Evolutionary conservation across 2,113 vertebrate genomes (phyloP).

Genomic region (Trogon surrucura): DNA sequence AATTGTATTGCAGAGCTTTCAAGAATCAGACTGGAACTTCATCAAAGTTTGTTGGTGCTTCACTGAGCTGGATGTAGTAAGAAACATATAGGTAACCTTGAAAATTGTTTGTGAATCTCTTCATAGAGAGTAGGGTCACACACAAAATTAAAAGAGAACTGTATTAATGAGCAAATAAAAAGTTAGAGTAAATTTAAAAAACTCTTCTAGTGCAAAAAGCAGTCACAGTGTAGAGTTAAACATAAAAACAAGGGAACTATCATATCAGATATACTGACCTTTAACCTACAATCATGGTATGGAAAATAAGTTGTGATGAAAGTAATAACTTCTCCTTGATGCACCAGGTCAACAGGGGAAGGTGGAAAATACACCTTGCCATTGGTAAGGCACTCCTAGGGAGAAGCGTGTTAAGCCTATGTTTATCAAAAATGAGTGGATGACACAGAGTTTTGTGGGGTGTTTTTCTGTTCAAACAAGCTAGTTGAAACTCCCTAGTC

Average conservation of each 20-base stretch:
- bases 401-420: background rate
- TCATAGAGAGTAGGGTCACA: background rate
- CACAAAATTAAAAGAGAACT: background rate
- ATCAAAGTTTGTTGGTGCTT: background rate
- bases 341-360: background rate
- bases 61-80: background rate
- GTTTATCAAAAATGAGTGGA: background rate
- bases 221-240: background rate
- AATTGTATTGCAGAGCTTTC: background rate
- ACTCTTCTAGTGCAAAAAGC: background rate
- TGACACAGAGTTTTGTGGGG: background rate
- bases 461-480: background rate
- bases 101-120: background rate
- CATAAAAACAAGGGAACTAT: background rate
- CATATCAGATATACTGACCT: background rate
- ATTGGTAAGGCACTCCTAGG: background rate
- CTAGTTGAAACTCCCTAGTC: background rate
- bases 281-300: background rate
- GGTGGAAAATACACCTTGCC: background rate
- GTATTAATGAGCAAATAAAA: background rate
- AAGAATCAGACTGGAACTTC: background rate
- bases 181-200: background rate
- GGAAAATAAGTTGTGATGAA: background rate
- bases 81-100: background rate
- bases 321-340: background rate